phyloP scores from a whole-genome alignment of 2,113 vertebrate genomes.

The Aspidoscelis tigris region DNA sequence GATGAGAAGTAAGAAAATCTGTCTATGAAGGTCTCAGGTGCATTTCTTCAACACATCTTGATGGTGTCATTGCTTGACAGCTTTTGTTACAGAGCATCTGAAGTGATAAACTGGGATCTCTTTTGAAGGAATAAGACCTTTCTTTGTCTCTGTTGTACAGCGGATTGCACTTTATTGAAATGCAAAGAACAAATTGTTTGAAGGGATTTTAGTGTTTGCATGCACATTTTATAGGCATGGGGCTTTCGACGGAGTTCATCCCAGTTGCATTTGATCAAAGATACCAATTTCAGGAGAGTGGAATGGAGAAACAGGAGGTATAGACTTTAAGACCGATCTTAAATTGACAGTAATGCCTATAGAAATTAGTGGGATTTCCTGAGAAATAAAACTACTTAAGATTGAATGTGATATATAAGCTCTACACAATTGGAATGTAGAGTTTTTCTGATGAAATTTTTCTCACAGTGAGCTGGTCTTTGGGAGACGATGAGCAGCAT shows the following conservation, averaged over 20 bases:
- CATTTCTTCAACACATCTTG: conserved; percentile 23
- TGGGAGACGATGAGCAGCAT: background rate
- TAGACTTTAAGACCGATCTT: background rate
- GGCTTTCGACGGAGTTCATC: background rate
- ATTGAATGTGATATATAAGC: background rate
- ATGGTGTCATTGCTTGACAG: conserved; percentile 13
- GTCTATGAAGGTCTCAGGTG: background rate
- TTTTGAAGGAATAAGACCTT: conserved; percentile 4
- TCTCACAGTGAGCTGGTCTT: background rate
- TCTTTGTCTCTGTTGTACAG: background rate
- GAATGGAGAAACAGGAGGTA: background rate
- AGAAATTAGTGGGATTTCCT: background rate
- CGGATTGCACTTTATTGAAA: background rate
- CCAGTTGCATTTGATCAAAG: conserved; percentile 9
- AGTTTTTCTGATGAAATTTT: background rate
- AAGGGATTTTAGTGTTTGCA: conserved; percentile 2
- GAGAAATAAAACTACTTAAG: background rate
- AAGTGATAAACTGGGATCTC: background rate
- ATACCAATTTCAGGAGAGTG: background rate
- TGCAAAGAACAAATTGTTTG: background rate
- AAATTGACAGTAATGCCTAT: background rate
- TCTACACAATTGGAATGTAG: background rate
- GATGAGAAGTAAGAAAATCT: background rate
- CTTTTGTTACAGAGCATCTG: background rate
- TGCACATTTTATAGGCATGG: background rate